These are phyloP conservation scores for Andrena praecox DNA, from an alignment of 2,888 invertebrate genomes.

Conservation along the genomic window DNA sequence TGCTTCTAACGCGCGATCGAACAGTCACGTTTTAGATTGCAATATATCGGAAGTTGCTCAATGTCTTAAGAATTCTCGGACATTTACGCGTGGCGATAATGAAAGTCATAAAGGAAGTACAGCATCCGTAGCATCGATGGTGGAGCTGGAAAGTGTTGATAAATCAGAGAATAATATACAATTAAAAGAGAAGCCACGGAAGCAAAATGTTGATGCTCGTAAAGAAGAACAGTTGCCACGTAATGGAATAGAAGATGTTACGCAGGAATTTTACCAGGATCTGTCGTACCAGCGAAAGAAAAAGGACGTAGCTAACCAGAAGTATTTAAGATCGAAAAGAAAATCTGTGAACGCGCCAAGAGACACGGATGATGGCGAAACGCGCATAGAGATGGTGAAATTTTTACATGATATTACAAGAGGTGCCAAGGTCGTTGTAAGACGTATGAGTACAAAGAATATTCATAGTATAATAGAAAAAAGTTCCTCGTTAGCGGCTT, in stretches of 20 bases:
- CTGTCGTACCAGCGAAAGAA: slow-evolving; percentile 58
- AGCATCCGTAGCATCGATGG: not conserved
- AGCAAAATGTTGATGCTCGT: slow-evolving; percentile 6
- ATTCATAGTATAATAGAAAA: slow-evolving; percentile 62
- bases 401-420: slow-evolving; percentile 80
- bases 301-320: slow-evolving; percentile 42
- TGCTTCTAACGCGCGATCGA: not conserved
- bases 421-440: slow-evolving; percentile 80
- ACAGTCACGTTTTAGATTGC: not conserved
- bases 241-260: slow-evolving; percentile 63
- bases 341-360: slow-evolving; percentile 16
- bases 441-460: slow-evolving; percentile 76
- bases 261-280: slow-evolving; percentile 67
- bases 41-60: not conserved
- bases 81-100: not conserved
- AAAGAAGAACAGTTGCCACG: slow-evolving; percentile 32
- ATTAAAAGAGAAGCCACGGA: not conserved
- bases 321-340: slow-evolving; percentile 43
- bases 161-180: not conserved
- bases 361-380: slow-evolving; percentile 53
- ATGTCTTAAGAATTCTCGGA: not conserved
- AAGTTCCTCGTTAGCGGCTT: slow-evolving; percentile 40
- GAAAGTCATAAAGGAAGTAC: not conserved
- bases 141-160: not conserved
- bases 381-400: slow-evolving; percentile 79